phyloP scores from a whole-genome alignment of 2,113 vertebrate species.

The Vulpes ferrilata region DNA sequence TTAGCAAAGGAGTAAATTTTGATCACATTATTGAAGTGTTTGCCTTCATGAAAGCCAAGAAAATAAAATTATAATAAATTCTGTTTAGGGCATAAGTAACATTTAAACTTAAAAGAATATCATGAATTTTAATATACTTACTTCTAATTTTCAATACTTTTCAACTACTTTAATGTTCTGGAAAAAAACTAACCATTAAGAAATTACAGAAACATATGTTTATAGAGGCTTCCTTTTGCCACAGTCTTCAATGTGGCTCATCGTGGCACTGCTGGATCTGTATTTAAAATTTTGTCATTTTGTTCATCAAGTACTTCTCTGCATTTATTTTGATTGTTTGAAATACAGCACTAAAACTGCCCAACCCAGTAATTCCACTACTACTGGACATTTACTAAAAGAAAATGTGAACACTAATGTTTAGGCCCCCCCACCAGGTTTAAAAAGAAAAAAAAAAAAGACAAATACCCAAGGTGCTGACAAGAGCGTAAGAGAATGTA shows the following conservation, averaged over 20 bases:
- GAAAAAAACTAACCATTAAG: background rate
- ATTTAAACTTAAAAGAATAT: conserved; percentile 2
- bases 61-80: background rate
- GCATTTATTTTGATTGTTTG: conserved; percentile 13
- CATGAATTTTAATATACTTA: background rate
- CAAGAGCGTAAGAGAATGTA: background rate
- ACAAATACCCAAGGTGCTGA: background rate
- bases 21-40: background rate
- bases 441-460: background rate
- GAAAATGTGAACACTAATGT: background rate
- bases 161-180: background rate
- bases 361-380: background rate
- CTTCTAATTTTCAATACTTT: background rate
- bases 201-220: background rate
- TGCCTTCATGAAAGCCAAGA: background rate
- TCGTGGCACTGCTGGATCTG: background rate
- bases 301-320: background rate
- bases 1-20: background rate
- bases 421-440: background rate
- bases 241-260: background rate
- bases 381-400: background rate
- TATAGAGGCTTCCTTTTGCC: background rate
- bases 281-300: background rate
- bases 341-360: background rate
- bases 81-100: background rate